These are phyloP conservation scores for Drosophila gaucha DNA, from an alignment of 2,888 invertebrate genomes.

Conservation along the genomic window DNA sequence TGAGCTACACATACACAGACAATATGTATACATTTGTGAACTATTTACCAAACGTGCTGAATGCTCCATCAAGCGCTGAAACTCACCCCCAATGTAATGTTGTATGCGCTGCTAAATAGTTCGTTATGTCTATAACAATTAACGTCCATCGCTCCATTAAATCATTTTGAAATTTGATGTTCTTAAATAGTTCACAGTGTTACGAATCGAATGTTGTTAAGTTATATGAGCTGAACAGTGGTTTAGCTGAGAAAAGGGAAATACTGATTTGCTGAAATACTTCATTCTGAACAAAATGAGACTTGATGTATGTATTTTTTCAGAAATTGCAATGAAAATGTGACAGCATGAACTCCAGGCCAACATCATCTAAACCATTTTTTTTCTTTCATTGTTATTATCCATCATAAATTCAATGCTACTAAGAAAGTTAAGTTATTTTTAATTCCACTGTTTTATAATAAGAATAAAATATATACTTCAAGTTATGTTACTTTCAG, in stretches of 20 bases:
- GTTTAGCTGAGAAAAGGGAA: neutral
- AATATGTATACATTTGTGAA: constrained; percentile 24
- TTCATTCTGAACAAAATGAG: neutral
- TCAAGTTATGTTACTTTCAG: no score
- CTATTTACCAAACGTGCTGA: constrained; percentile 41
- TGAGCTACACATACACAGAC: neutral
- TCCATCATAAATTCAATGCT: neutral
- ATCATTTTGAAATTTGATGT: constrained; percentile 21
- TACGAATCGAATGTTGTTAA: neutral
- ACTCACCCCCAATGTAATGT: constrained; percentile 30
- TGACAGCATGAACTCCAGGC: no score
- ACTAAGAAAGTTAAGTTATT: no score
- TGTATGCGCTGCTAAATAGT: constrained; percentile 21
- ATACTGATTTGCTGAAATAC: neutral
- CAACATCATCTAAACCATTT: no score
- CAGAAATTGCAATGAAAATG: neutral
- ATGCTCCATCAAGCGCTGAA: constrained; percentile 31
- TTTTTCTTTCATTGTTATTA: no score
- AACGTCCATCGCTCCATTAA: constrained; percentile 29
- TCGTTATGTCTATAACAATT: constrained; percentile 39
- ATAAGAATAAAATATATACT: no score
- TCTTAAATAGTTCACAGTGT: neutral
- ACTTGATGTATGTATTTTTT: neutral
- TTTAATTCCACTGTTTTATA: neutral
- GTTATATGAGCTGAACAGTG: constrained; percentile 1